Percentiles rank a stretch among this genome's conserved stretches.
phyloP scores from a whole-genome alignment of 2,113 vertebrate genomes.

The Tautogolabrus adspersus region DNA sequence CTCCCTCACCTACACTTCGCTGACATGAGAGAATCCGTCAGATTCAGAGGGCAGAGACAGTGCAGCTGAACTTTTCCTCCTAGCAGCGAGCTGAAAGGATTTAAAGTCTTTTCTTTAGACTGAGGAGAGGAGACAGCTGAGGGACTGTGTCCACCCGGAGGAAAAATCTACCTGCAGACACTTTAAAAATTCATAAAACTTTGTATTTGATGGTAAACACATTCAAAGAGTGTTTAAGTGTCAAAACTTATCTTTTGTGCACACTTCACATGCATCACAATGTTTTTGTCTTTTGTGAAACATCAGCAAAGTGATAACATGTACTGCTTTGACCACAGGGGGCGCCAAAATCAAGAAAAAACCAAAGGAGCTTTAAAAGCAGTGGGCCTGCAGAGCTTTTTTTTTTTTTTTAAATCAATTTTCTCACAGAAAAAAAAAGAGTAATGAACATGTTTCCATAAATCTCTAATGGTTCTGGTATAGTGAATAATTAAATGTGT shows the following conservation, averaged over 20 bases:
- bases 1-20: conserved; percentile 12
- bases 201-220: conserved; percentile 20
- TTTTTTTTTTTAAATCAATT: too few relatives aligned
- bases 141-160: background rate
- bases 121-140: background rate
- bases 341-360: too few relatives aligned
- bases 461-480: too few relatives aligned
- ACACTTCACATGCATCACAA: background rate
- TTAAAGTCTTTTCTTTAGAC: conserved; percentile 12
- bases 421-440: too few relatives aligned
- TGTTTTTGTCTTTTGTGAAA: background rate
- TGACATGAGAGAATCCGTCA: conserved; percentile 33
- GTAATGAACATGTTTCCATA: too few relatives aligned
- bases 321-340: too few relatives aligned
- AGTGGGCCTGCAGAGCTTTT: too few relatives aligned
- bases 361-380: too few relatives aligned
- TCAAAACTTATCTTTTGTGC: conserved; percentile 6
- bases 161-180: conserved; percentile 9
- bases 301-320: too few relatives aligned
- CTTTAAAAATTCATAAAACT: background rate
- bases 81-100: conserved; percentile 20
- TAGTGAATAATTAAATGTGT: background rate
- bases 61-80: conserved; percentile 13
- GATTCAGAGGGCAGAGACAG: conserved; percentile 12
- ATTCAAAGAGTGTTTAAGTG: conserved; percentile 26